Conservation (phyloP, 2,113 vertebrate species). For the Glaucomys volans region DNA sequence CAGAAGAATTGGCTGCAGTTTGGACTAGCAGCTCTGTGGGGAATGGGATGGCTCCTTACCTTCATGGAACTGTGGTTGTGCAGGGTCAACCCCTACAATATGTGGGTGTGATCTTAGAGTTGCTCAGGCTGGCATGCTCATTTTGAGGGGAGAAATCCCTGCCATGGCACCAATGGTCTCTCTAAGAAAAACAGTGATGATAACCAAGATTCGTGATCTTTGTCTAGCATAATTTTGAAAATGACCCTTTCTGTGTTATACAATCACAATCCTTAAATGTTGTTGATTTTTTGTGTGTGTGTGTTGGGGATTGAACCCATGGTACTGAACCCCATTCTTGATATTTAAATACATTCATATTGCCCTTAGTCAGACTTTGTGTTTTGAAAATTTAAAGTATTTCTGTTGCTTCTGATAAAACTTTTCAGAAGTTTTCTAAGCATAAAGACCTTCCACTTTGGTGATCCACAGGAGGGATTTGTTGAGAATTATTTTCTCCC, state of each 20-base stretch:
- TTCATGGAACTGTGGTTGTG: not conserved
- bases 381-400: slow-evolving; percentile 53
- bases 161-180: not conserved
- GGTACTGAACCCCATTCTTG: not conserved
- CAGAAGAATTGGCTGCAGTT: not conserved
- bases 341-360: not conserved
- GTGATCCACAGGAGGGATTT: slow-evolving; percentile 45
- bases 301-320: not conserved
- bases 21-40: not conserved
- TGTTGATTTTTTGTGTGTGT: not conserved
- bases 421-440: slow-evolving; percentile 60
- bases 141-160: not conserved
- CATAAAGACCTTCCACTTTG: slow-evolving; percentile 52
- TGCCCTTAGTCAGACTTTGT: slow-evolving; percentile 13
- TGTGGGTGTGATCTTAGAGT: not conserved
- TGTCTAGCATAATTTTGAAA: slow-evolving; percentile 20
- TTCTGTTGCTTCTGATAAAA: slow-evolving; percentile 66
- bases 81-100: not conserved
- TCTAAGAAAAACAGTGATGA: not conserved
- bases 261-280: not conserved
- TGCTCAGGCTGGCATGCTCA: not conserved
- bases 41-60: not conserved
- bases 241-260: not conserved
- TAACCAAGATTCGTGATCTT: not conserved
- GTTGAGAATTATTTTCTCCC: slow-evolving; percentile 72